Evolutionary conservation across 2,888 invertebrate genomes (phyloP).

Genomic region (Laothoe populi): DNA sequence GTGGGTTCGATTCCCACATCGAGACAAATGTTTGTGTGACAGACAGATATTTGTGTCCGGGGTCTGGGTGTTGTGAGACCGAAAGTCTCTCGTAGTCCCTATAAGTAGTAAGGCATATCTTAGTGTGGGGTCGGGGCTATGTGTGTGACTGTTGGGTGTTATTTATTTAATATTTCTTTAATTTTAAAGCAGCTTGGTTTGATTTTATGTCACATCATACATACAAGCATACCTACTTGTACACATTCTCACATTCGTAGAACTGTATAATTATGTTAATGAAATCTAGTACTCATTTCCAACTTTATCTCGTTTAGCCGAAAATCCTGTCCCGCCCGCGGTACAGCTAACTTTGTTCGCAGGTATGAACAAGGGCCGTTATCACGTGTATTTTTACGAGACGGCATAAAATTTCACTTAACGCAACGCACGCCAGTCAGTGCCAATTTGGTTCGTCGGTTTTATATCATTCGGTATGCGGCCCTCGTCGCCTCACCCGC

Average conservation of each 20-base stretch:
- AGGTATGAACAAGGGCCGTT: constrained; percentile 35
- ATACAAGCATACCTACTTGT: neutral
- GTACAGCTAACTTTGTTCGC: constrained; percentile 34
- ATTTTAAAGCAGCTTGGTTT: neutral
- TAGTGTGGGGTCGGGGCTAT: too few species aligned
- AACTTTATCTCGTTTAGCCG: neutral
- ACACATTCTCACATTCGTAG: neutral
- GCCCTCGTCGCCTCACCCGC: constrained; percentile 51
- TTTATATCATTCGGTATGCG: constrained; percentile 63
- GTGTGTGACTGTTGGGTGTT: too few species aligned
- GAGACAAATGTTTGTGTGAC: too few species aligned
- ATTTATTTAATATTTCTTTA: too few species aligned
- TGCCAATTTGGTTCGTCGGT: constrained; percentile 63
- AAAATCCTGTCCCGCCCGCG: constrained; percentile 15
- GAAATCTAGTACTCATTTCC: neutral
- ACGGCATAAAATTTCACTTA: constrained; percentile 73
- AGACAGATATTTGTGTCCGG: too few species aligned
- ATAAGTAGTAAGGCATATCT: too few species aligned
- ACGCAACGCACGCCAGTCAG: constrained; percentile 53
- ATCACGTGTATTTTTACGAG: constrained; percentile 67
- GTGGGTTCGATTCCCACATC: too few species aligned
- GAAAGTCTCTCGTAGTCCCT: too few species aligned
- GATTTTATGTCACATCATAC: neutral
- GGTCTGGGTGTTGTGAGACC: too few species aligned
- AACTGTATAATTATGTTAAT: neutral